Evolutionary conservation across 2,797 vertebrate species (phyloP).

Genomic region (Chromobotia macracanthus): DNA sequence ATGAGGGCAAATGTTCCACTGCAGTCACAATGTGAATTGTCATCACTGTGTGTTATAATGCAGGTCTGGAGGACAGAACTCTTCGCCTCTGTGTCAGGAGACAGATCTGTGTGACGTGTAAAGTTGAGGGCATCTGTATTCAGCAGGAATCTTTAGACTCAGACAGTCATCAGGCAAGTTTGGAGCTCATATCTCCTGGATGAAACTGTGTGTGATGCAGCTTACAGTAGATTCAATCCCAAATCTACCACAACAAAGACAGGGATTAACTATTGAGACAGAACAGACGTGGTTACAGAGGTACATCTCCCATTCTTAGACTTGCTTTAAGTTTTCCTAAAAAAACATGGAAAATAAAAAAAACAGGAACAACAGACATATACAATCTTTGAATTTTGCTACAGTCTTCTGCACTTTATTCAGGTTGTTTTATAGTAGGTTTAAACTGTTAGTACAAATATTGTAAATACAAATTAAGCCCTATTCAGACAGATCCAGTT

Average conservation of each 20-base stretch:
- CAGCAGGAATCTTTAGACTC: conserved; percentile 51
- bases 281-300: conserved; percentile 68
- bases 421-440: background rate
- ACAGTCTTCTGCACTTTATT: conserved; percentile 18
- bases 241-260: conserved; percentile 74
- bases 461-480: too few species aligned
- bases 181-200: conserved; percentile 72
- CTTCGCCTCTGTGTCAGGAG: conserved; percentile 47
- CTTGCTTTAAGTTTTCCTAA: conserved; percentile 53
- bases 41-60: conserved; percentile 52
- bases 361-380: conserved; percentile 9
- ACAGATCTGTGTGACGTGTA: conserved; percentile 52
- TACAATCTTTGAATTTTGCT: background rate
- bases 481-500: too few species aligned
- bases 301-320: conserved; percentile 67
- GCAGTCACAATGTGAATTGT: conserved; percentile 49
- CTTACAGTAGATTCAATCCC: conserved; percentile 71
- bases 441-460: too few species aligned
- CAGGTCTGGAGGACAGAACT: conserved; percentile 51
- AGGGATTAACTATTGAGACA: conserved; percentile 68
- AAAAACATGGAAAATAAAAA: conserved; percentile 50
- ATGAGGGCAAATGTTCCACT: conserved; percentile 34
- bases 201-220: conserved; percentile 68
- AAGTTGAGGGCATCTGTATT: conserved; percentile 61
- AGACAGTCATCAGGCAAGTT: conserved; percentile 66